Evolutionary conservation across 2,888 invertebrate species (phyloP).

Genomic region (Lasioglossum vierecki): DNA sequence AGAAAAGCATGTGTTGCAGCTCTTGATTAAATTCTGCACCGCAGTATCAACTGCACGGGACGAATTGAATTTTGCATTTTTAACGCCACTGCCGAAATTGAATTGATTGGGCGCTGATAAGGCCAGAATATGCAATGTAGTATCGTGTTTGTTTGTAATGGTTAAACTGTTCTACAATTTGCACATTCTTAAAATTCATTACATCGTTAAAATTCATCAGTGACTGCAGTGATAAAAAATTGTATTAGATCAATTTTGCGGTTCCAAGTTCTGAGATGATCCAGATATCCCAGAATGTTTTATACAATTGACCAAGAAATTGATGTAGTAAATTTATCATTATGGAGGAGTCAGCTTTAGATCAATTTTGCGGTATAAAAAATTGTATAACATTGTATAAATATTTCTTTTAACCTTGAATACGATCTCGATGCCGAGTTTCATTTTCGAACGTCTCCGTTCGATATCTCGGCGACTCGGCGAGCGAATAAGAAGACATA

Average conservation of each 20-base stretch:
- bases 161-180: neutral
- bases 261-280: no score
- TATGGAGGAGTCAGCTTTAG: slow-evolving; percentile 87
- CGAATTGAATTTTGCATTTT: neutral
- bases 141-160: neutral
- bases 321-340: slow-evolving; percentile 73
- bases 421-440: neutral
- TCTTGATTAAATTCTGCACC: neutral
- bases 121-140: neutral
- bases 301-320: slow-evolving; percentile 10
- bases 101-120: neutral
- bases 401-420: neutral
- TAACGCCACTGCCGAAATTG: neutral
- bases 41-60: neutral
- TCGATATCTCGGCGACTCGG: neutral
- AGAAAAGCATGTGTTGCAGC: neutral
- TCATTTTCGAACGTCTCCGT: neutral
- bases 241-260: no score
- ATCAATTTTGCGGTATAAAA: slow-evolving; percentile 89
- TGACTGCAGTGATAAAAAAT: no score
- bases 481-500: neutral
- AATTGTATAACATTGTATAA: neutral
- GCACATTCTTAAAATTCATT: neutral
- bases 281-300: no score
- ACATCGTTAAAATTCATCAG: no score